These are phyloP conservation scores for Monopterus albus DNA, from an alignment of 2,113 vertebrate species.

Conservation along the genomic window DNA sequence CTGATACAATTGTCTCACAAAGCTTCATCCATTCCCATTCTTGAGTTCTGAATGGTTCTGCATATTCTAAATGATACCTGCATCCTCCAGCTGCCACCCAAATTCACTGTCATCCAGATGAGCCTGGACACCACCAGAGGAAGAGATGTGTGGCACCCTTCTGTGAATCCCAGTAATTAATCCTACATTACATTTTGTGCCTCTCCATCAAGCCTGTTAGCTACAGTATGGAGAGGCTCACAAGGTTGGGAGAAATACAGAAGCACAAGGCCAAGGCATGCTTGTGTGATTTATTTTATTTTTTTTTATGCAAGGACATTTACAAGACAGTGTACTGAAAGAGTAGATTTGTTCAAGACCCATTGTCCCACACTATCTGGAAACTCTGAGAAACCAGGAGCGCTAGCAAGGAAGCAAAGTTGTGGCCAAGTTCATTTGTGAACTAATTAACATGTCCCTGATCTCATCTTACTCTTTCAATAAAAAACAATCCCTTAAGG, in stretches of 20 bases:
- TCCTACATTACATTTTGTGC: slow-evolving; percentile 76
- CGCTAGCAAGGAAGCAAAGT: too few relatives aligned
- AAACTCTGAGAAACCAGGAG: neutral
- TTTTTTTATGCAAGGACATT: slow-evolving; percentile 28
- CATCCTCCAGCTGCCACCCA: slow-evolving; percentile 61
- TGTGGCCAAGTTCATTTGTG: too few relatives aligned
- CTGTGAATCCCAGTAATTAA: slow-evolving; percentile 77
- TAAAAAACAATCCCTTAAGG: too few relatives aligned
- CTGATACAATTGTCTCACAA: slow-evolving; percentile 23
- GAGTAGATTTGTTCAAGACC: slow-evolving; percentile 20
- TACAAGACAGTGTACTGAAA: slow-evolving; percentile 28
- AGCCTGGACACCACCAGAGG: slow-evolving; percentile 63
- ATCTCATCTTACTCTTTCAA: too few relatives aligned
- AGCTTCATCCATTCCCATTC: neutral
- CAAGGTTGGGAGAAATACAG: slow-evolving; percentile 32
- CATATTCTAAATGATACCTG: slow-evolving; percentile 55
- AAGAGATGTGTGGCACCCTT: slow-evolving; percentile 37
- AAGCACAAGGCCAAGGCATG: slow-evolving; percentile 26
- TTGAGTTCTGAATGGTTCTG: slow-evolving; percentile 22
- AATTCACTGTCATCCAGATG: slow-evolving; percentile 79
- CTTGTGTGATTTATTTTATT: too few relatives aligned
- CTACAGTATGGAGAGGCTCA: slow-evolving; percentile 34
- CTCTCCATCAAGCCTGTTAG: slow-evolving; percentile 71
- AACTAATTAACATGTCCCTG: too few relatives aligned
- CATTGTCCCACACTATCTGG: neutral